Percentiles rank a stretch among this genome's conserved stretches.
phyloP scores from a whole-genome alignment of 2,113 vertebrate genomes.

The Salvelinus namaycush region DNA sequence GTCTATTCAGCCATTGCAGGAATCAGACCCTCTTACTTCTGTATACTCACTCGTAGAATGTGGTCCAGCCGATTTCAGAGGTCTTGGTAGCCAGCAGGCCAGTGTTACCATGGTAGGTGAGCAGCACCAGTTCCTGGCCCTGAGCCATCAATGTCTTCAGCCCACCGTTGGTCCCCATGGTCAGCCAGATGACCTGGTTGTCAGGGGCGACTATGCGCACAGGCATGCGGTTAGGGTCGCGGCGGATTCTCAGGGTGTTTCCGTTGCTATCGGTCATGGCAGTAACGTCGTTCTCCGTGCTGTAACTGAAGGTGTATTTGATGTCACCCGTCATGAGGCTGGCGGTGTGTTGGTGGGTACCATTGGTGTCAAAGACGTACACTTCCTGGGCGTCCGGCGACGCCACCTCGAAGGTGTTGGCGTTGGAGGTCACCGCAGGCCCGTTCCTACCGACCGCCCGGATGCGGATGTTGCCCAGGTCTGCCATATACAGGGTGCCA shows the following conservation, averaged over 20 bases:
- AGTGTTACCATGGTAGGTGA: constrained; percentile 95
- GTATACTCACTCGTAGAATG: constrained; percentile 94
- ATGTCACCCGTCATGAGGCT: constrained; percentile 92
- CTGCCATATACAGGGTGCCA: constrained; percentile 91
- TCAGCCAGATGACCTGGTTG: constrained; percentile 97
- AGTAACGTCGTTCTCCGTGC: constrained; percentile 90
- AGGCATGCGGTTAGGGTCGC: constrained; percentile 91
- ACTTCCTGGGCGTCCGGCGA: constrained; percentile 93
- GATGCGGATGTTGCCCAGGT: constrained; percentile 95
- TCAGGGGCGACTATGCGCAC: constrained; percentile 94
- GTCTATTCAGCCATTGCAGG: too few species aligned
- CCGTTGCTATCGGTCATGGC: constrained; percentile 91
- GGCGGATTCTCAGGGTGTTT: constrained; percentile 89
- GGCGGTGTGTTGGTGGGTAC: constrained; percentile 94
- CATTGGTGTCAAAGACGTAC: constrained; percentile 95
- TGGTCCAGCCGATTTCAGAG: constrained; percentile 95
- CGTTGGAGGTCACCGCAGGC: constrained; percentile 78
- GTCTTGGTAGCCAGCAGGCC: constrained; percentile 95
- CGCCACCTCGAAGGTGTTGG: constrained; percentile 85
- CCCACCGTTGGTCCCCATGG: constrained; percentile 89
- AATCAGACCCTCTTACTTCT: too few species aligned
- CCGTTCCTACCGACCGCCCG: constrained; percentile 87
- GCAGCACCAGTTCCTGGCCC: constrained; percentile 88
- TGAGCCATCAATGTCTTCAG: constrained; percentile 93
- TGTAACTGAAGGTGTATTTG: constrained; percentile 95